Base-by-base conservation (phyloP, 2,113 vertebrate species). In the Hippocampus guttulatus region DNA sequence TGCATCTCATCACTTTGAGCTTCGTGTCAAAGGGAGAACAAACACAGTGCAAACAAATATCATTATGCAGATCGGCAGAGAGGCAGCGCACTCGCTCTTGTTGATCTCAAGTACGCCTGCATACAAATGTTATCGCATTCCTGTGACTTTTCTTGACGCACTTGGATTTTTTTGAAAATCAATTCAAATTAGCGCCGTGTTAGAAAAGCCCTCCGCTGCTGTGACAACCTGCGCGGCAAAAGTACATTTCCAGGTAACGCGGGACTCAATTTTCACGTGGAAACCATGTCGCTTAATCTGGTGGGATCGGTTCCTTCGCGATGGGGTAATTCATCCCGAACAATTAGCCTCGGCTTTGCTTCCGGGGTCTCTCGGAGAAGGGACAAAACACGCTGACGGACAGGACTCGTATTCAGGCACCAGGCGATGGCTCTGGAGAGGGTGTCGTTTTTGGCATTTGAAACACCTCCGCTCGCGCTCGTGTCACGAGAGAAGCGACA, bases 361-460 rank as follows among this genome's bases (percentile, higher is more conserved):
- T 83, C 75, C 82, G 83, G 84, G 33, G 33, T 38, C 74, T 89
- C 81, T 79, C 71, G 76, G 83, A 83, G 84, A 75, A 74, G 75
- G 74, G 84, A 83, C 75, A 81, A 74, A 81, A 67, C 71, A 80
- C 76, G 75, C 73, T 84, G 81, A 84, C 84, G 83, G 81, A 81
- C 86, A 87, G 75, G 75, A 72, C 81, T 80, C 81, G 82, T 81
- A 84, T 90, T 82, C 81, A 82, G 86, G 82, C 87, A 74, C 73
- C 73, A 65, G 87, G 85, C 84, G 74, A 86, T 79, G 82, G 88
- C 82, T 81, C 80, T 81, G 84, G 86, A 85, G 80, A 83, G 78
- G 84, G 82, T 86, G 85, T 91, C 84, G 88, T 85, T 85, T 87
- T 88, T 89, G 89, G 89, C 91, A 90, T 90, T 87, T 88, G 87